A percentile compares a stretch with the other conserved stretches of the same genome.
These are phyloP conservation scores for Hypomecis punctinalis DNA, from an alignment of 2,888 invertebrate genomes.

Conservation along the genomic window DNA sequence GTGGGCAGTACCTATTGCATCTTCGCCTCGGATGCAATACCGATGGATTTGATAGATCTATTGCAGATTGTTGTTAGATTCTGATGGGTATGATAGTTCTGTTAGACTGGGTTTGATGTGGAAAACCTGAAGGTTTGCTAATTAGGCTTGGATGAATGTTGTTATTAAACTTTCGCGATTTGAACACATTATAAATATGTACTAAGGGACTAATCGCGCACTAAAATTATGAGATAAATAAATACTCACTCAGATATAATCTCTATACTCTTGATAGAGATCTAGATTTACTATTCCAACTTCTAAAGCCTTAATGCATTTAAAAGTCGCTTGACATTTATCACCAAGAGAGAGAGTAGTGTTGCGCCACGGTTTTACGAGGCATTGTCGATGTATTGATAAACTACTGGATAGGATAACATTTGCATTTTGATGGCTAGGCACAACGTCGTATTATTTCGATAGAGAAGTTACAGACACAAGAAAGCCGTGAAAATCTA, in stretches of 20 bases:
- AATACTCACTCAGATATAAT: no score
- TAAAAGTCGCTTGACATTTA: slow-evolving; percentile 5
- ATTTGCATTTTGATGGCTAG: slow-evolving; percentile 37
- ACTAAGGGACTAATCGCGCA: no score
- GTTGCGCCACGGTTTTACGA: slow-evolving; percentile 40
- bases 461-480: no score
- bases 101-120: background rate
- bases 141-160: no score
- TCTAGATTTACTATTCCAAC: no score
- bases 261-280: no score
- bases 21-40: slow-evolving; percentile 18
- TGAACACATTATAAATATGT: no score
- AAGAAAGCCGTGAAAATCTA: no score
- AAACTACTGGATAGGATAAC: slow-evolving; percentile 30
- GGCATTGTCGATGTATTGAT: slow-evolving; percentile 37
- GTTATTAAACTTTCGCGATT: no score
- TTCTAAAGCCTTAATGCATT: background rate
- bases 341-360: slow-evolving; percentile 33
- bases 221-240: no score
- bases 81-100: slow-evolving; percentile 3
- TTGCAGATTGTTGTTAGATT: slow-evolving; percentile 11
- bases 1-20: slow-evolving; percentile 17
- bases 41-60: slow-evolving; percentile 23
- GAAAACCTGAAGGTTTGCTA: no score
- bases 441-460: no score